These are phyloP conservation scores for Columba livia DNA, from an alignment of 2,113 vertebrate genomes.

Conservation along the genomic window DNA sequence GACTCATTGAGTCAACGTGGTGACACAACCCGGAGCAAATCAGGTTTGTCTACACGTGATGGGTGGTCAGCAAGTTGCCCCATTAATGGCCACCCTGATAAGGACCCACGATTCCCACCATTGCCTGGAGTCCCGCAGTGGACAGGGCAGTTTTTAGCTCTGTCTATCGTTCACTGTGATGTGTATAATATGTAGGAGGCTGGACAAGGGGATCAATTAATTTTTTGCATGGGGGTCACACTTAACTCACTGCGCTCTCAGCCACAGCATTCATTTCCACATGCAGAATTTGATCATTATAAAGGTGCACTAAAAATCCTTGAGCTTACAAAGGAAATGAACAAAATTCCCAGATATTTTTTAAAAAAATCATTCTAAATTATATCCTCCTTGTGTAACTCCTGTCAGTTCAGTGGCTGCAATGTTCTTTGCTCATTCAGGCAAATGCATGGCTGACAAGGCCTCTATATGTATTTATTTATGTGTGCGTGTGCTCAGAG, in stretches of 20 bases:
- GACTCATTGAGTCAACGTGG: accelerated
- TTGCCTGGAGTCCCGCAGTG: neutral
- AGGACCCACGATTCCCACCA: neutral
- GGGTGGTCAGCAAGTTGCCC: neutral
- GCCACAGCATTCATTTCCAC: neutral
- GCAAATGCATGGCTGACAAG: neutral
- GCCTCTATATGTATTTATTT: neutral
- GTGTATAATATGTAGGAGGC: neutral
- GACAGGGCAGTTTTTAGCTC: neutral
- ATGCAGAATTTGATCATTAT: neutral
- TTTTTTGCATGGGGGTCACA: neutral
- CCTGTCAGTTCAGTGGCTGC: neutral
- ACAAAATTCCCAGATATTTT: neutral
- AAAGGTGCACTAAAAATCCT: neutral
- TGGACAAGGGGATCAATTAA: neutral
- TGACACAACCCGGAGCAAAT: neutral
- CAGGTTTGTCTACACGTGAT: neutral
- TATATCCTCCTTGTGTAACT: neutral
- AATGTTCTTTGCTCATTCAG: neutral
- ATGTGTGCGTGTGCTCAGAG: neutral
- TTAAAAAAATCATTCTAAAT: neutral
- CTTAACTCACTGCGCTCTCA: accelerated
- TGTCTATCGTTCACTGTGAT: neutral
- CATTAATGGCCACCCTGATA: neutral
- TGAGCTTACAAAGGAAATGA: accelerated